phyloP scores from a whole-genome alignment of 2,113 vertebrate species.

The Perca flavescens region DNA sequence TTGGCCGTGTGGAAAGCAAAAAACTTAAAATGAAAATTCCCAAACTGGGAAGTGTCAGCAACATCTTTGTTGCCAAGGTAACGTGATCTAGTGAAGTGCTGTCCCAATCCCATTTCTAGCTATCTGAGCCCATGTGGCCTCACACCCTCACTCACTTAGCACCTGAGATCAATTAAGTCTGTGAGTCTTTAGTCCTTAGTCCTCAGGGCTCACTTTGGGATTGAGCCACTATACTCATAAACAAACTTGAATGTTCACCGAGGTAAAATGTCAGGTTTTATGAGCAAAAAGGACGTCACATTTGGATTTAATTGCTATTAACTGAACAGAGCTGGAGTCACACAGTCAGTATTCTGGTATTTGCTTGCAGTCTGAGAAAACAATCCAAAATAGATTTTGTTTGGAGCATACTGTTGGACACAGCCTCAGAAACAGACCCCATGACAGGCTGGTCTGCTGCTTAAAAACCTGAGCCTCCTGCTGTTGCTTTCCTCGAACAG shows the following conservation, averaged over 20 bases:
- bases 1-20: too few relatives aligned
- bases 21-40: too few relatives aligned
- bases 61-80: too few relatives aligned
- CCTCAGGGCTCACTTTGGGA: too few relatives aligned
- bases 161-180: too few relatives aligned
- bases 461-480: constrained; percentile 46
- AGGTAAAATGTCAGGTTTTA: constrained; percentile 21
- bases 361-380: constrained; percentile 24
- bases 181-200: too few relatives aligned
- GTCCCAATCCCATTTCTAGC: too few relatives aligned
- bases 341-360: constrained; percentile 25
- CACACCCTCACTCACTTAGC: too few relatives aligned
- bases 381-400: constrained; percentile 32
- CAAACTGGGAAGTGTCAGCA: too few relatives aligned
- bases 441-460: constrained; percentile 30
- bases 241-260: neutral
- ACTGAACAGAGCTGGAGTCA: constrained; percentile 9
- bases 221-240: neutral
- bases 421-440: constrained; percentile 19
- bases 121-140: too few relatives aligned
- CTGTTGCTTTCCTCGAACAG: constrained; percentile 35
- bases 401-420: constrained; percentile 32
- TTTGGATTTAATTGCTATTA: constrained; percentile 14
- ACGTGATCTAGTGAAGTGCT: too few relatives aligned
- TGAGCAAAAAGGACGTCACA: neutral